Evolutionary conservation across 1,140 invertebrate species (phyloP).

Genomic region (Magallana angulata): DNA sequence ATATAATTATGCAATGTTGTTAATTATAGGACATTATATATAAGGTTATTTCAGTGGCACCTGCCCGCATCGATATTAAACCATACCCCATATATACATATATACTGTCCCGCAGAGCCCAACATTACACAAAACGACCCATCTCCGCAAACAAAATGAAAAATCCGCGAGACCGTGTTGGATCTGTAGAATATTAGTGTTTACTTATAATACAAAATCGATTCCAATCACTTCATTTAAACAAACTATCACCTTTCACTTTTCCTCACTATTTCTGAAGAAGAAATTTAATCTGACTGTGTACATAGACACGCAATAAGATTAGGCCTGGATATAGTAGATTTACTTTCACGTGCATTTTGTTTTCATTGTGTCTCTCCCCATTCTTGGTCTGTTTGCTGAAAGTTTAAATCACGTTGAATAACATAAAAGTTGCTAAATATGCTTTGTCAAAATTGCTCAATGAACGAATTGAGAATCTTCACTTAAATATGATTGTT

Average conservation of each 20-base stretch:
- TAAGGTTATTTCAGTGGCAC: too few species aligned
- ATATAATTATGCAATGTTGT: not conserved
- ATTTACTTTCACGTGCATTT: too few species aligned
- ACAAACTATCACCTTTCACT: not conserved
- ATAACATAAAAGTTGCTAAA: too few species aligned
- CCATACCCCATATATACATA: not conserved
- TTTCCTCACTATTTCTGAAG: not conserved
- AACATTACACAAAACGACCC: not conserved
- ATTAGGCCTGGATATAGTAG: too few species aligned
- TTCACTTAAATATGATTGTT: too few species aligned
- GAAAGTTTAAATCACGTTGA: too few species aligned
- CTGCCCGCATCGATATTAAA: not conserved
- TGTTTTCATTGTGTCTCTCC: too few species aligned
- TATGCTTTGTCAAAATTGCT: too few species aligned
- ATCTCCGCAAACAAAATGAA: not conserved
- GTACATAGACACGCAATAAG: not conserved
- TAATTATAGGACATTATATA: not conserved
- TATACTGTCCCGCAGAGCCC: not conserved
- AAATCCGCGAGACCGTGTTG: not conserved
- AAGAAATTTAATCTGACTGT: slow-evolving; percentile 24
- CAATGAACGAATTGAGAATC: too few species aligned
- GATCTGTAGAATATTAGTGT: not conserved
- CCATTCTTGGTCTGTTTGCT: too few species aligned
- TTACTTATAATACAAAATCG: not conserved
- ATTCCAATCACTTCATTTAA: not conserved